A percentile compares a stretch with the other conserved stretches of the same genome.
phyloP scores from a whole-genome alignment of 2,888 invertebrate species.

The Pseudoips prasinana region DNA sequence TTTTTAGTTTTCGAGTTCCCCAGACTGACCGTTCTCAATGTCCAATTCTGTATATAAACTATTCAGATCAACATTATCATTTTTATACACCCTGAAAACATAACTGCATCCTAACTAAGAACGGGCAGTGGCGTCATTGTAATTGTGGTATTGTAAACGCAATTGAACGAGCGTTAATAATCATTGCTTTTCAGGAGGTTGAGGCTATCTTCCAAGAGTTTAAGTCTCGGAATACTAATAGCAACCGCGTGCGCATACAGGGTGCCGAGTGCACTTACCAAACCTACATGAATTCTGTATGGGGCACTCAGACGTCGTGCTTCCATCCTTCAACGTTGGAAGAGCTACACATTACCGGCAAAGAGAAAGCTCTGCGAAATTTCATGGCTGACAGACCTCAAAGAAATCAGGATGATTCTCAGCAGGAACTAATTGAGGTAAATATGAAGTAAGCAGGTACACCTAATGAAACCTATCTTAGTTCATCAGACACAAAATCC shows the following conservation, averaged over 20 bases:
- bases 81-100: too few relatives aligned
- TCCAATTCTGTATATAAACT: too few relatives aligned
- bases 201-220: conserved; percentile 13
- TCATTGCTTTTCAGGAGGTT: conserved; percentile 28
- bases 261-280: conserved; percentile 26
- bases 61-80: too few relatives aligned
- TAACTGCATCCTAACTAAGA: too few relatives aligned
- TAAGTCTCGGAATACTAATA: conserved; percentile 20
- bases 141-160: too few relatives aligned
- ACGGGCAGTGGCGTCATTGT: too few relatives aligned
- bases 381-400: conserved; percentile 15
- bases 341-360: conserved; percentile 12
- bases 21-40: too few relatives aligned
- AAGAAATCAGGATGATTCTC: conserved; percentile 15
- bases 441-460: too few relatives aligned
- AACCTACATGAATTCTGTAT: conserved; percentile 18
- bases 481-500: too few relatives aligned
- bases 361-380: conserved; percentile 6
- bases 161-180: too few relatives aligned
- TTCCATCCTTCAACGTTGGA: conserved; percentile 21
- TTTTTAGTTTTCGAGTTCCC: too few relatives aligned
- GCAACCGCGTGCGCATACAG: conserved; percentile 26
- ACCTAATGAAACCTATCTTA: too few relatives aligned
- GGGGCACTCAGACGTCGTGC: conserved; percentile 24
- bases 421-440: conserved; percentile 7